Evolutionary conservation across 1,140 invertebrate genomes (phyloP).

Genomic region (Chymomyza costata): DNA sequence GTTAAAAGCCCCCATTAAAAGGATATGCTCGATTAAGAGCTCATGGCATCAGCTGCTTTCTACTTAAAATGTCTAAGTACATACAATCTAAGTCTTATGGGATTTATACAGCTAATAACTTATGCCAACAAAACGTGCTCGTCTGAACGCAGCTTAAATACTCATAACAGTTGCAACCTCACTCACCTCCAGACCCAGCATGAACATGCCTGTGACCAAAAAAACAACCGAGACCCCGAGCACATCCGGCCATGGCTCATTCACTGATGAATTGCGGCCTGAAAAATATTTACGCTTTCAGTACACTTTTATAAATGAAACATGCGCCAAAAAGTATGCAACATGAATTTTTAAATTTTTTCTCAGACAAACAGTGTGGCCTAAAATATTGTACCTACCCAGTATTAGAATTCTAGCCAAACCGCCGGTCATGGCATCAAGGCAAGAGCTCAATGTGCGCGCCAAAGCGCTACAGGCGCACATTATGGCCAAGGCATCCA

Average conservation of each 20-base stretch:
- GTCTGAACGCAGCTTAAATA: no score
- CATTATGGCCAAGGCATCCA: constrained; percentile 79
- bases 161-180: not conserved
- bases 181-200: constrained; percentile 81
- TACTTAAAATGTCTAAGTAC: no score
- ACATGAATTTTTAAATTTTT: constrained; percentile 6
- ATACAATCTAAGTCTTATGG: no score
- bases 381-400: constrained; percentile 40
- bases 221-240: constrained; percentile 81
- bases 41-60: no score
- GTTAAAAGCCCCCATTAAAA: no score
- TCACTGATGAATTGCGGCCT: constrained; percentile 76
- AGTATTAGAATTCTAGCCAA: constrained; percentile 76
- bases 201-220: constrained; percentile 81
- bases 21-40: no score
- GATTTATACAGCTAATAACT: not conserved
- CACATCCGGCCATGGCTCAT: constrained; percentile 83
- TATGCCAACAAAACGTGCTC: not conserved
- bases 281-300: no score
- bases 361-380: constrained; percentile 23
- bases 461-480: constrained; percentile 80
- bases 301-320: no score
- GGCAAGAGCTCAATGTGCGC: constrained; percentile 79
- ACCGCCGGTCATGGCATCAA: constrained; percentile 81
- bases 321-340: constrained; percentile 64